Percentiles rank a stretch among this genome's conserved stretches.
phyloP scores from a whole-genome alignment of 2,797 vertebrate species.

The Ptychobarbus kaznakovi region DNA sequence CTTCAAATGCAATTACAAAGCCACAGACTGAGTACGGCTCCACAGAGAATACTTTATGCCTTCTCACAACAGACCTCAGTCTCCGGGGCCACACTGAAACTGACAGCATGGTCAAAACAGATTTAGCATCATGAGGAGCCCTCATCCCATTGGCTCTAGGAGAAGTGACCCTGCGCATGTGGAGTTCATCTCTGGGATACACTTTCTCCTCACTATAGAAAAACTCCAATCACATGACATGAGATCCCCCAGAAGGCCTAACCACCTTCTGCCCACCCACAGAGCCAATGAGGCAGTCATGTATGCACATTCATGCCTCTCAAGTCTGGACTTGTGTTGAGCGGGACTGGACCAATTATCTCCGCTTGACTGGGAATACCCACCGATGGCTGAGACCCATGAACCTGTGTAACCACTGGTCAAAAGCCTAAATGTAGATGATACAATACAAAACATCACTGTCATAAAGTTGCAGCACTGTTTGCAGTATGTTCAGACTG shows the following conservation, averaged over 20 bases:
- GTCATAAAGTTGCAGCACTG: not conserved
- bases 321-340: slow-evolving; percentile 75
- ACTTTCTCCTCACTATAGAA: slow-evolving; percentile 41
- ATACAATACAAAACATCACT: slow-evolving; percentile 17
- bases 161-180: slow-evolving; percentile 40
- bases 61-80: slow-evolving; percentile 38
- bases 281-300: slow-evolving; percentile 73
- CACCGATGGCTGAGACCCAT: slow-evolving; percentile 42
- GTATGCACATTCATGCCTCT: slow-evolving; percentile 73
- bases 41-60: slow-evolving; percentile 24
- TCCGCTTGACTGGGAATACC: slow-evolving; percentile 73
- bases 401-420: slow-evolving; percentile 41
- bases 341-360: slow-evolving; percentile 73
- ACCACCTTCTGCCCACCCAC: slow-evolving; percentile 73
- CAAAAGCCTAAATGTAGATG: slow-evolving; percentile 16
- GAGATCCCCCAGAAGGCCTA: slow-evolving; percentile 69
- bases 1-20: slow-evolving; percentile 19
- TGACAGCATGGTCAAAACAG: slow-evolving; percentile 48
- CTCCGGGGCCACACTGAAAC: slow-evolving; percentile 45
- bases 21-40: not conserved
- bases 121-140: not conserved
- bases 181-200: slow-evolving; percentile 47
- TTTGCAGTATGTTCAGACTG: slow-evolving; percentile 19
- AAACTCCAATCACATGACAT: slow-evolving; percentile 62
- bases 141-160: slow-evolving; percentile 50